These are phyloP conservation scores for Cephus rjabovi DNA, from an alignment of 2,888 invertebrate genomes.

Conservation along the genomic window DNA sequence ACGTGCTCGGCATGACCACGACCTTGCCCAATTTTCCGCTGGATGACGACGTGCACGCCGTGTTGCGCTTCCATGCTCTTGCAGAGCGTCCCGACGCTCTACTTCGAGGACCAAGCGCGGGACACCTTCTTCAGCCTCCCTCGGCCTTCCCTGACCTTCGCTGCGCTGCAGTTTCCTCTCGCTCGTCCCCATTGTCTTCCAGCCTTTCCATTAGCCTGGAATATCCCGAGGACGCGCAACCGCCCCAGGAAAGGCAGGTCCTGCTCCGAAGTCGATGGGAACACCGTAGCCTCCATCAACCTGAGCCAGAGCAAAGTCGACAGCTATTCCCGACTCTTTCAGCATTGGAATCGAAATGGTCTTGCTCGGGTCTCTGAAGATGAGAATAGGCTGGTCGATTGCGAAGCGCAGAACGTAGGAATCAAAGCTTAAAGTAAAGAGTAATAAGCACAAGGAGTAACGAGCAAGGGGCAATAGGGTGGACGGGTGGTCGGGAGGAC, in stretches of 20 bases:
- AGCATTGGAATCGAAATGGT: not conserved
- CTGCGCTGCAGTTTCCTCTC: not conserved
- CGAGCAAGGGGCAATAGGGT: not conserved
- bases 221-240: too few species aligned
- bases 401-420: not conserved
- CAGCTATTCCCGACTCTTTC: not conserved
- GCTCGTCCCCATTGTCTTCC: not conserved
- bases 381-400: not conserved
- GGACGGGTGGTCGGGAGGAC: not conserved
- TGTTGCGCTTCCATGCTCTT: not conserved
- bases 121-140: not conserved
- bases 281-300: not conserved
- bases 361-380: not conserved
- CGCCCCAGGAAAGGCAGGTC: not conserved
- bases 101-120: not conserved
- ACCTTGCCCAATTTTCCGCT: constrained; percentile 37
- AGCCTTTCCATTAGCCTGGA: not conserved
- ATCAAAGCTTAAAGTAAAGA: not conserved
- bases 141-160: not conserved
- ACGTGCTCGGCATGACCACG: constrained; percentile 29
- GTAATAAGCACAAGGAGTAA: not conserved
- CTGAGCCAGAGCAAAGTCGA: not conserved
- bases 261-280: not conserved
- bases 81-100: not conserved
- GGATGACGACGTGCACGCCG: not conserved